Evolutionary conservation across 2,888 invertebrate species (phyloP).

Genomic region (Digitonthophagus gazella): DNA sequence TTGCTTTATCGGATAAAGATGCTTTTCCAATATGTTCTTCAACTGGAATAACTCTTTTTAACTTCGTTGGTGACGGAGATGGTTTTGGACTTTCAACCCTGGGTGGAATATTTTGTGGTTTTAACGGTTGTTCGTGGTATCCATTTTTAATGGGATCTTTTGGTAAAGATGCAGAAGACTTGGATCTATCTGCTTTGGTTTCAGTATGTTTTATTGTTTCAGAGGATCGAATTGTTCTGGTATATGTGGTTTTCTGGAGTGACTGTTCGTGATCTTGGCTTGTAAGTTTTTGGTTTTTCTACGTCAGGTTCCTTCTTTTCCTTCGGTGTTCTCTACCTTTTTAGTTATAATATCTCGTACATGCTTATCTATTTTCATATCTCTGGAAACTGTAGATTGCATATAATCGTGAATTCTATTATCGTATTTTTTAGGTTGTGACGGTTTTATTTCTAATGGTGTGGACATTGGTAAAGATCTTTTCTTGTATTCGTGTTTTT

Average conservation of each 20-base stretch:
- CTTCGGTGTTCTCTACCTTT: slow-evolving; percentile 34
- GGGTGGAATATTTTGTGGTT: slow-evolving; percentile 19
- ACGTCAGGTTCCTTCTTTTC: slow-evolving; percentile 45
- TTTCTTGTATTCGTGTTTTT: slow-evolving; percentile 30
- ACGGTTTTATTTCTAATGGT: slow-evolving; percentile 29
- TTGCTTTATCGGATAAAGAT: slow-evolving; percentile 37
- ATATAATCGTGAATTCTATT: slow-evolving; percentile 55
- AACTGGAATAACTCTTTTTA: slow-evolving; percentile 43
- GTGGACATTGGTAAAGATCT: slow-evolving; percentile 24
- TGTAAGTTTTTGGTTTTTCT: slow-evolving; percentile 39
- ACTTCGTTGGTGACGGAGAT: slow-evolving; percentile 49
- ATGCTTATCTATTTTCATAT: slow-evolving; percentile 53
- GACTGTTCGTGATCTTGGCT: slow-evolving; percentile 19
- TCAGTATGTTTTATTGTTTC: not conserved
- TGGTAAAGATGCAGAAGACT: slow-evolving; percentile 1
- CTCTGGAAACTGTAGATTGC: slow-evolving; percentile 60
- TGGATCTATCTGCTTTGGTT: slow-evolving; percentile 9
- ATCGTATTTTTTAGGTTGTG: slow-evolving; percentile 39
- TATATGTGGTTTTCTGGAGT: not conserved
- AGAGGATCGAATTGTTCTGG: not conserved
- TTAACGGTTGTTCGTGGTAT: slow-evolving; percentile 7
- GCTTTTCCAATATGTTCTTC: slow-evolving; percentile 39
- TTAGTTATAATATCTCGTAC: slow-evolving; percentile 29
- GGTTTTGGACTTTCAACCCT: slow-evolving; percentile 43
- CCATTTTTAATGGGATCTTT: not conserved